phyloP scores from a whole-genome alignment of 2,797 vertebrate species.

The Synanceia verrucosa region DNA sequence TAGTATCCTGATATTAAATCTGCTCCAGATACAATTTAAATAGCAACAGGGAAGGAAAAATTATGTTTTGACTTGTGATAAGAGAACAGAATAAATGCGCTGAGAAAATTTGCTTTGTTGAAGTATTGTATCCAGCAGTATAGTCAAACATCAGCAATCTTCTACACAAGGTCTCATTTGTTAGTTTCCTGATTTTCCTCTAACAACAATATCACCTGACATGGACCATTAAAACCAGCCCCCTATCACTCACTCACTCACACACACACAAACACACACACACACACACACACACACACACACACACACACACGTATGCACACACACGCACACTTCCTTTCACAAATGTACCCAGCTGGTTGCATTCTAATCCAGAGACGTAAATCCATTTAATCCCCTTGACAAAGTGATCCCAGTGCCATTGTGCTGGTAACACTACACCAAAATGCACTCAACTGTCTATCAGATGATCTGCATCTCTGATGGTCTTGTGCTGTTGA shows the following conservation, averaged over 20 bases:
- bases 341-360: slow-evolving; percentile 82
- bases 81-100: background rate
- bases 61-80: background rate
- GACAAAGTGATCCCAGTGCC: slow-evolving; percentile 77
- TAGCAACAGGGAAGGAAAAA: background rate
- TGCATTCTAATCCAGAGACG: slow-evolving; percentile 78
- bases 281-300: slow-evolving; percentile 35
- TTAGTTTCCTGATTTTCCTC: slow-evolving; percentile 39
- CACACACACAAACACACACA: slow-evolving; percentile 26
- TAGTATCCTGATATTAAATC: background rate
- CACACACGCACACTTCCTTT: slow-evolving; percentile 44
- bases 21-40: slow-evolving; percentile 6
- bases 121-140: background rate
- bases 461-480: slow-evolving; percentile 64
- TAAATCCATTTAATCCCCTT: slow-evolving; percentile 82
- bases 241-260: slow-evolving; percentile 17
- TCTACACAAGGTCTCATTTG: slow-evolving; percentile 24
- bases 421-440: slow-evolving; percentile 78
- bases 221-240: slow-evolving; percentile 67
- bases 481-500: slow-evolving; percentile 53
- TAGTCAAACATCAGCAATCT: background rate
- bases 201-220: slow-evolving; percentile 63
- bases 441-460: slow-evolving; percentile 72
- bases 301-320: slow-evolving; percentile 30
- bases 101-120: background rate